A percentile compares a stretch with the other conserved stretches of the same genome.
phyloP scores from a whole-genome alignment of 1,140 invertebrate genomes.

The Cotesia vestalis region DNA sequence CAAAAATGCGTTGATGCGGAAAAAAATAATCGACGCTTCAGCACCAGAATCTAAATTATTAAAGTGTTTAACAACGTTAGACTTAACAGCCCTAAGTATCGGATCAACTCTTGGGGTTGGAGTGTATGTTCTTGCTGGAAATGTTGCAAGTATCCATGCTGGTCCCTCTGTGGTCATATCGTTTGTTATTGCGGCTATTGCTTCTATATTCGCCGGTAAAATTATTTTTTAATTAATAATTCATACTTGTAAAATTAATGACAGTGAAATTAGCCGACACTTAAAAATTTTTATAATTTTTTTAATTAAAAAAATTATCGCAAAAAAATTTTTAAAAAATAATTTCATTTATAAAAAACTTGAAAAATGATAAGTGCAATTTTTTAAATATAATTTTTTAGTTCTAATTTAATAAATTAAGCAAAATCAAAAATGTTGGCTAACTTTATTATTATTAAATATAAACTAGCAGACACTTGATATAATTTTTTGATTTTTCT shows the following conservation, averaged over 20 bases:
- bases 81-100: conserved; percentile 82
- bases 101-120: conserved; percentile 89
- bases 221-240: not conserved
- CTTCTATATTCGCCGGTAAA: conserved; percentile 84
- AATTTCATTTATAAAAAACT: not conserved
- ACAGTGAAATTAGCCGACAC: too few species aligned
- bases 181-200: conserved; percentile 85
- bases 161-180: conserved; percentile 86
- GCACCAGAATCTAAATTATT: conserved; percentile 66
- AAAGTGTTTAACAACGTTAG: conserved; percentile 76
- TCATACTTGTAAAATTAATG: too few species aligned
- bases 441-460: too few species aligned
- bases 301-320: too few species aligned
- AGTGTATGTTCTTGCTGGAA: conserved; percentile 88
- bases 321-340: not conserved
- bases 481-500: too few species aligned
- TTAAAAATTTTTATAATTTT: too few species aligned
- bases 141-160: conserved; percentile 79
- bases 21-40: conserved; percentile 41
- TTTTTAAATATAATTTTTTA: too few species aligned
- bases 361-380: too few species aligned
- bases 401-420: too few species aligned
- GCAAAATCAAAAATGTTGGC: too few species aligned
- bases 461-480: too few species aligned
- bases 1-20: conserved; percentile 45